phyloP scores from a whole-genome alignment of 2,888 invertebrate genomes.

The Venusia cambrica region DNA sequence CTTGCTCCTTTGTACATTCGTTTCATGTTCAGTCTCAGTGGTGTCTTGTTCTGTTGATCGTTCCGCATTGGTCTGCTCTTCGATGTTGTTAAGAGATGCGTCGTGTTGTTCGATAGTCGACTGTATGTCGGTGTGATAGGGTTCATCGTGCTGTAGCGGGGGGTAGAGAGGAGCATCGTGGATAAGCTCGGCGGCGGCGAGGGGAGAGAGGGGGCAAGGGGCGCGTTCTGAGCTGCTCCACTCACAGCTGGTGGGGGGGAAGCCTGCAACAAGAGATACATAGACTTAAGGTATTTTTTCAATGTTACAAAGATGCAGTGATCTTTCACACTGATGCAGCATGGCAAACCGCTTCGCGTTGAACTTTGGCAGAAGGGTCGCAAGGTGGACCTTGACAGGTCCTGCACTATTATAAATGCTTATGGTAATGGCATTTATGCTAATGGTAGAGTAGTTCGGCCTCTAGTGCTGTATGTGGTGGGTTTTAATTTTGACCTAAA shows the following conservation, averaged over 20 bases:
- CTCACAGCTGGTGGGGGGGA: constrained; percentile 42
- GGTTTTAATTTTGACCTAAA: too few species aligned
- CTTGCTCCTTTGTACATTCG: constrained; percentile 49
- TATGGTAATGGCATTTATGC: too few species aligned
- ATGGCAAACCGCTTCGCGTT: too few species aligned
- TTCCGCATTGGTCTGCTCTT: constrained; percentile 49
- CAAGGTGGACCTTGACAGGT: too few species aligned
- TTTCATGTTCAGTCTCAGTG: constrained; percentile 44
- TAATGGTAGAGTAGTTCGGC: too few species aligned
- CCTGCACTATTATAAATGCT: too few species aligned
- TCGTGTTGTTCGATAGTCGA: constrained; percentile 49
- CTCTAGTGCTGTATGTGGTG: too few species aligned
- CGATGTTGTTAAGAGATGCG: too few species aligned
- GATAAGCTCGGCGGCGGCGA: constrained; percentile 55
- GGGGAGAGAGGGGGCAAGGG: constrained; percentile 35
- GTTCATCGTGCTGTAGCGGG: constrained; percentile 32
- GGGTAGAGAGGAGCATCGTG: constrained; percentile 57
- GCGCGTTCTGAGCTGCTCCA: constrained; percentile 56
- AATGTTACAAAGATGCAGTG: too few species aligned
- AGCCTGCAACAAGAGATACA: constrained; percentile 44
- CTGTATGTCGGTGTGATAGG: constrained; percentile 43
- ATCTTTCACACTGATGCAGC: too few species aligned
- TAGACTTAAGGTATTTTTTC: too few species aligned
- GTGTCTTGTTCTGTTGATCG: constrained; percentile 40
- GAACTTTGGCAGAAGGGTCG: too few species aligned